Conservation (phyloP, 2,113 vertebrate species). For the Melanotaenia duboulayi region DNA sequence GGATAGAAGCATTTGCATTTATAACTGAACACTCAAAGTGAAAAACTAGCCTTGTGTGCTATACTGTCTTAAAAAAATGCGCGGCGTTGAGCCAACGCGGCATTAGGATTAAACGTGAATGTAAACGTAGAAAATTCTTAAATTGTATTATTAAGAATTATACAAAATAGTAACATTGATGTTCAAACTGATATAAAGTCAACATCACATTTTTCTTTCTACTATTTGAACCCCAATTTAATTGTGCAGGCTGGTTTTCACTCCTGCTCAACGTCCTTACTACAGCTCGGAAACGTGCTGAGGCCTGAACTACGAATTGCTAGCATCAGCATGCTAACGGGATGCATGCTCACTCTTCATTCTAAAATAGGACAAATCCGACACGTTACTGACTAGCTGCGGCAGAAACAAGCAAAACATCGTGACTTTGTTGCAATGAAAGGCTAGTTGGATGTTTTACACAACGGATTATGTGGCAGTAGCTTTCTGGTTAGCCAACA, state of each 20-base stretch:
- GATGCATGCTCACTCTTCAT: background rate
- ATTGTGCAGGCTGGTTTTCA: fast-evolving
- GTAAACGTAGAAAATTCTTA: too few relatives aligned
- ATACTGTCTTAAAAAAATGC: too few relatives aligned
- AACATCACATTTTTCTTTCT: background rate
- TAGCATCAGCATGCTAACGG: constrained; percentile 41
- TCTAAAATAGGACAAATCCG: background rate
- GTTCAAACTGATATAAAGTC: background rate
- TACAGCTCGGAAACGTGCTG: constrained; percentile 23
- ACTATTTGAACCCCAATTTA: background rate
- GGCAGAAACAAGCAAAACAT: background rate
- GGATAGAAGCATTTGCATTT: too few relatives aligned
- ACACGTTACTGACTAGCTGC: fast-evolving
- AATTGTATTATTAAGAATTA: too few relatives aligned
- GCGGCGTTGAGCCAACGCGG: too few relatives aligned
- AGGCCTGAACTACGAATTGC: constrained; percentile 33
- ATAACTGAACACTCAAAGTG: too few relatives aligned
- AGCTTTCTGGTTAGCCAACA: background rate
- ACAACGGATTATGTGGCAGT: fast-evolving
- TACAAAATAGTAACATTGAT: too few relatives aligned
- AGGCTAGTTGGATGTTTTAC: fast-evolving
- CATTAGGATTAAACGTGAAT: too few relatives aligned
- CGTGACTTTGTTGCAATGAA: fast-evolving
- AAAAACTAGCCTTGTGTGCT: too few relatives aligned
- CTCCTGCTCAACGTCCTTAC: background rate